Conservation (phyloP, 2,888 invertebrate genomes). For the Pycnomerus fuliginosus region DNA sequence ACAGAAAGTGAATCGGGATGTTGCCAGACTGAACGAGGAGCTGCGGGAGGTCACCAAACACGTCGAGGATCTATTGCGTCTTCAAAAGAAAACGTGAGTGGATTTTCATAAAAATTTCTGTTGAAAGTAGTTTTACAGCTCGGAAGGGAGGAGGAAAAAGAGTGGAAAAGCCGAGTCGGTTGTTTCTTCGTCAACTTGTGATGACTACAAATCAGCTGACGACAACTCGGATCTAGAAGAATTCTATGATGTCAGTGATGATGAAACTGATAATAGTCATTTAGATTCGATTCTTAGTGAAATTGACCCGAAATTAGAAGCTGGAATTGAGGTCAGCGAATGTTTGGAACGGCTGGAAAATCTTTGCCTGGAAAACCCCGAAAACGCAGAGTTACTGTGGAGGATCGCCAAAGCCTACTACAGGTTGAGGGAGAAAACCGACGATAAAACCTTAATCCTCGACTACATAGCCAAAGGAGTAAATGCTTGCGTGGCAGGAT, state of each 20-base stretch:
- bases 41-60: constrained; percentile 41
- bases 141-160: constrained; percentile 7
- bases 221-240: constrained; percentile 51
- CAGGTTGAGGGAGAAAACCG: constrained; percentile 33
- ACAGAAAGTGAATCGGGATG: constrained; percentile 45
- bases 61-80: constrained; percentile 39
- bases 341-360: constrained; percentile 38
- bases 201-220: constrained; percentile 44
- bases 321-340: constrained; percentile 34
- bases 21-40: constrained; percentile 46
- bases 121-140: constrained; percentile 6
- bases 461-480: constrained; percentile 53
- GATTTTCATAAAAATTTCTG: constrained; percentile 1
- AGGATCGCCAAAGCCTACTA: constrained; percentile 48
- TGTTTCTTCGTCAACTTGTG: constrained; percentile 30
- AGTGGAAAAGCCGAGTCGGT: constrained; percentile 14
- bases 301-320: constrained; percentile 42
- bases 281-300: constrained; percentile 44
- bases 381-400: constrained; percentile 45
- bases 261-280: constrained; percentile 48
- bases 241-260: constrained; percentile 50
- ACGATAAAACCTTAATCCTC: constrained; percentile 32
- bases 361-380: constrained; percentile 43
- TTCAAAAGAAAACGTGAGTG: constrained; percentile 32
- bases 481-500: constrained; percentile 57